Evolutionary conservation across 2,797 vertebrate species (phyloP).

Genomic region (Pangasius sanitwongsei): DNA sequence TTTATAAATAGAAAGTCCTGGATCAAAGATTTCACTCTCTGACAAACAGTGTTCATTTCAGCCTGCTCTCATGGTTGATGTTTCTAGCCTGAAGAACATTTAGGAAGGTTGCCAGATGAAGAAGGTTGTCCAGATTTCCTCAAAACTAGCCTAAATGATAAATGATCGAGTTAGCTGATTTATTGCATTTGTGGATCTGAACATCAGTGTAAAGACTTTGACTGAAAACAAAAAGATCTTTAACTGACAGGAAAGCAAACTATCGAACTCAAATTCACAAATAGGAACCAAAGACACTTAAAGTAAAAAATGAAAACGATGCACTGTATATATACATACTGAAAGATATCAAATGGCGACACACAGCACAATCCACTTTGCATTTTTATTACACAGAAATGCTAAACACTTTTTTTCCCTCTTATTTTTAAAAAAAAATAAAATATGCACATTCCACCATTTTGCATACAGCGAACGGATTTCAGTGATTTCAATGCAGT

Average conservation of each 20-base stretch:
- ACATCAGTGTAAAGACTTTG: not conserved
- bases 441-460: not conserved
- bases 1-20: not conserved
- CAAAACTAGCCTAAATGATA: not conserved
- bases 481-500: not conserved
- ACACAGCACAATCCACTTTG: not conserved
- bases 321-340: not conserved
- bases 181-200: not conserved
- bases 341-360: not conserved
- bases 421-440: not conserved
- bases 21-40: not conserved
- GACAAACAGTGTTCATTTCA: not conserved
- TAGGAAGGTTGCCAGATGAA: not conserved
- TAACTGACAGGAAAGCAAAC: not conserved
- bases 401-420: not conserved
- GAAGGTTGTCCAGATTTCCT: not conserved
- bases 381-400: not conserved
- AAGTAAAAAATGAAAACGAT: not conserved
- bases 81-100: not conserved
- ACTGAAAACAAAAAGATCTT: not conserved
- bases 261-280: not conserved
- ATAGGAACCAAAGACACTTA: not conserved
- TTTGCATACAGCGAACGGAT: not conserved
- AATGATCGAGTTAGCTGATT: not conserved
- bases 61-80: not conserved